A percentile compares a stretch with the other conserved stretches of the same genome.
Evolutionary conservation across 2,113 vertebrate species (phyloP).

Genomic region (Indri indri): DNA sequence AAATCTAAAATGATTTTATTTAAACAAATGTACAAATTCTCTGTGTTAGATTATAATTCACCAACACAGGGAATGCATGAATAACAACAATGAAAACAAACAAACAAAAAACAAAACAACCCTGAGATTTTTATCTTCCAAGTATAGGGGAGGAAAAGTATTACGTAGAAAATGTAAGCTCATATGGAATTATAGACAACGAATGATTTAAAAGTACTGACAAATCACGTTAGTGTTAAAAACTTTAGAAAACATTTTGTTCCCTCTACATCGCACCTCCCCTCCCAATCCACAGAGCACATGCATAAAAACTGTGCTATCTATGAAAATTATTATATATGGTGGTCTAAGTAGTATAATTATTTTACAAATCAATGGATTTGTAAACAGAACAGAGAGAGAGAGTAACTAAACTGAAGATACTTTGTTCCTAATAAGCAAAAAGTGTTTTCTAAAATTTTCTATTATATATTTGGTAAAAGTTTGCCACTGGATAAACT

Average conservation of each 20-base stretch:
- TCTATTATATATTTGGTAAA: background rate
- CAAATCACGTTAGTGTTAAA: background rate
- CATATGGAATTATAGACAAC: background rate
- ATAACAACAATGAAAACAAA: background rate
- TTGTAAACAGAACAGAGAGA: background rate
- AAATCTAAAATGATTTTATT: background rate
- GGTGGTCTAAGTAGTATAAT: background rate
- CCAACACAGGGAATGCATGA: background rate
- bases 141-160: background rate
- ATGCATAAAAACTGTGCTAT: background rate
- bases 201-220: background rate
- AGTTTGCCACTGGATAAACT: background rate
- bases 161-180: background rate
- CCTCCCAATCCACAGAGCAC: background rate
- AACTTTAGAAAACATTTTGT: background rate
- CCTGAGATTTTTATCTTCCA: background rate
- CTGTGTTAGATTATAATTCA: background rate
- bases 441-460: background rate
- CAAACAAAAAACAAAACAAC: background rate
- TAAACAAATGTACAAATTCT: background rate
- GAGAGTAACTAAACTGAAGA: constrained; percentile 26
- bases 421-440: background rate
- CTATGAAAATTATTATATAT: background rate
- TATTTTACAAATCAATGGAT: background rate
- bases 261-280: background rate